Conservation (phyloP, 2,113 vertebrate species). For the Myrmecobius fasciatus region DNA sequence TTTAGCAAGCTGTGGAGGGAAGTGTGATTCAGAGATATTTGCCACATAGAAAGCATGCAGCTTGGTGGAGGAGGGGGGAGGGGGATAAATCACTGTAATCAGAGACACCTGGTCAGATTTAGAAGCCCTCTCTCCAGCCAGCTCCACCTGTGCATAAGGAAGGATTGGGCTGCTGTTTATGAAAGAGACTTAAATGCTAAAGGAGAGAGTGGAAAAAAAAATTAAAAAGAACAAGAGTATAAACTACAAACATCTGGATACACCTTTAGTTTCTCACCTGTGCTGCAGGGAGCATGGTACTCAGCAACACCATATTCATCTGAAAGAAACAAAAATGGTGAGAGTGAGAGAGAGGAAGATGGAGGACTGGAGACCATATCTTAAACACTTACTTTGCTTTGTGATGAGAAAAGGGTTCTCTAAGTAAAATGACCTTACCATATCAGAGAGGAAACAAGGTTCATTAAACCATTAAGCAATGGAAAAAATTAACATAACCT, state of each 20-base stretch:
- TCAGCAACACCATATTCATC: slow-evolving; percentile 55
- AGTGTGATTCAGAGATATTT: neutral
- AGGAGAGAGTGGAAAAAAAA: neutral
- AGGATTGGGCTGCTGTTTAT: neutral
- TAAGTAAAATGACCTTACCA: neutral
- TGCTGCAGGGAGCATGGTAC: slow-evolving; percentile 50
- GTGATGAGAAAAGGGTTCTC: neutral
- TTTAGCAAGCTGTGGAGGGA: neutral
- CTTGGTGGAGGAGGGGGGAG: neutral
- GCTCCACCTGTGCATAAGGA: neutral
- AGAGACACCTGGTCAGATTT: neutral
- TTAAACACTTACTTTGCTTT: neutral
- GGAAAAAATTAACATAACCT: neutral
- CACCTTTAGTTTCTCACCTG: neutral
- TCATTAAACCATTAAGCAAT: neutral
- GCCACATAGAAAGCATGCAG: neutral
- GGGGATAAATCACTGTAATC: neutral
- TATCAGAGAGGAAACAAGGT: neutral
- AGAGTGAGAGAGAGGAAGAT: neutral
- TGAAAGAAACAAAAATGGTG: slow-evolving; percentile 39
- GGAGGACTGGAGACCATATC: neutral
- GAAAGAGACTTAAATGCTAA: neutral
- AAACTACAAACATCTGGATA: neutral
- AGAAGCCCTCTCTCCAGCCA: neutral
- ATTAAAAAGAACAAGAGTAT: neutral